Base-by-base conservation (phyloP, 2,113 vertebrate genomes). In the Myotis lucifugus region DNA sequence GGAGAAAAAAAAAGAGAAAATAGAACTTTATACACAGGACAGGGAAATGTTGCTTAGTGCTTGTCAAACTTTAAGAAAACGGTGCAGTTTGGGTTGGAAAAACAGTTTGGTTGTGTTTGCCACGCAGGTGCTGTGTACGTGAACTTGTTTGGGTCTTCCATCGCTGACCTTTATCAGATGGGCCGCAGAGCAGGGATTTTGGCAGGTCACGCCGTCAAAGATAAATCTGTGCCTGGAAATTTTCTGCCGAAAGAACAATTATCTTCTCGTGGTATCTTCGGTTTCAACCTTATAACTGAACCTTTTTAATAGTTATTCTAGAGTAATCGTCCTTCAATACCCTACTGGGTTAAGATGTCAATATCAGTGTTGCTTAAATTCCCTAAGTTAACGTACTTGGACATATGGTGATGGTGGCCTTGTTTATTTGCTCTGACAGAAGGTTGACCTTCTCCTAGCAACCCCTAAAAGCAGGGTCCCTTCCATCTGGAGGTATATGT, bases 131-230 rank as follows among this genome's bases (percentile, higher is more conserved):
- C 95, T 81, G 85, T 78, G 88, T 96, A 93, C 90, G 93, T 91
- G 83, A 59, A 92, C 61, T 96, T 48, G 72, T 78, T 69, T 84
- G 76, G 85, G 50, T 95, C 93, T 97, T 95, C 97, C 91, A 42
- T 95, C 81, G 14, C 29, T 98, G 97, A 98, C 97, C 98, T 98
- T 98, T 98, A 98, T 98, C 98, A 98, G 98, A 98, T 98, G 96
- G 98, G 98, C 98, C 85, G 59, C 32, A 37, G 89, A 95, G 90
- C 66, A 85, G 77, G 8, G 7, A 93, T 67, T 89, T 77, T 97
- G 74, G 84, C 96, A 29, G 95, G 97, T 98, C 98, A 97, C 84
- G 37, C 97, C 81, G 73, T 97, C 98, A 97, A 96, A 97, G 94
- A 95, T 88, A 98, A 97, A 97, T 95, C 85, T 93, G 40, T 15